A percentile compares a stretch with the other conserved stretches of the same genome.
Conservation (phyloP, 2,113 vertebrate genomes). For the Ptilorrhoa leucosticta region DNA sequence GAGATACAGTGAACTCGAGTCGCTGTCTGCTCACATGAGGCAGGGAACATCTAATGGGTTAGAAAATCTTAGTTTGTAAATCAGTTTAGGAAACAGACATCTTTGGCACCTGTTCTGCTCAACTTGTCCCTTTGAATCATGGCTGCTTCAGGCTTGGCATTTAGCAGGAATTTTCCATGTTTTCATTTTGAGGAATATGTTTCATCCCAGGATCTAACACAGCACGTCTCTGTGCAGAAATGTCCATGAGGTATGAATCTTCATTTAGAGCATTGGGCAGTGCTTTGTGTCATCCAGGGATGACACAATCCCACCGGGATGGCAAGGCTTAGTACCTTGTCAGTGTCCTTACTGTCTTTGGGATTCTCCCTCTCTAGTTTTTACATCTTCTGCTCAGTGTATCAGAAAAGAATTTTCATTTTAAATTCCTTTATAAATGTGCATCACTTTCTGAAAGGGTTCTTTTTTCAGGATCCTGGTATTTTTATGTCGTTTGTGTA, state of each 20-base stretch:
- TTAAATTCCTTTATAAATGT: background rate
- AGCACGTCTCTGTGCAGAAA: background rate
- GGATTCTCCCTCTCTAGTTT: background rate
- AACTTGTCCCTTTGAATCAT: conserved; percentile 39
- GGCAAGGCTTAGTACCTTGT: background rate
- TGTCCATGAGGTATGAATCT: background rate
- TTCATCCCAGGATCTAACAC: background rate
- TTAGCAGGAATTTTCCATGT: conserved; percentile 22
- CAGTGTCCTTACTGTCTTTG: background rate
- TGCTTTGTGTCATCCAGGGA: background rate
- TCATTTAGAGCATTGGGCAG: background rate
- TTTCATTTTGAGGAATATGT: background rate
- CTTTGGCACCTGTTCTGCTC: conserved; percentile 43
- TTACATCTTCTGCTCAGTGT: background rate
- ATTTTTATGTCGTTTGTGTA: background rate
- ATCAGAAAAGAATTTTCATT: background rate
- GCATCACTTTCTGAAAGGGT: background rate
- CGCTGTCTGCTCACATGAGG: background rate
- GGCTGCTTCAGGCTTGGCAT: background rate
- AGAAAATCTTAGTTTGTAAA: conserved; percentile 30
- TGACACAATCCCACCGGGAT: background rate
- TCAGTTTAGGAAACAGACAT: conserved; percentile 2
- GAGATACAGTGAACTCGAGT: background rate
- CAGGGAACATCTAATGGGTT: background rate
- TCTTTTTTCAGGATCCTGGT: background rate